phyloP scores from a whole-genome alignment of 2,888 invertebrate genomes.

The Lissocephala sabroskyi region DNA sequence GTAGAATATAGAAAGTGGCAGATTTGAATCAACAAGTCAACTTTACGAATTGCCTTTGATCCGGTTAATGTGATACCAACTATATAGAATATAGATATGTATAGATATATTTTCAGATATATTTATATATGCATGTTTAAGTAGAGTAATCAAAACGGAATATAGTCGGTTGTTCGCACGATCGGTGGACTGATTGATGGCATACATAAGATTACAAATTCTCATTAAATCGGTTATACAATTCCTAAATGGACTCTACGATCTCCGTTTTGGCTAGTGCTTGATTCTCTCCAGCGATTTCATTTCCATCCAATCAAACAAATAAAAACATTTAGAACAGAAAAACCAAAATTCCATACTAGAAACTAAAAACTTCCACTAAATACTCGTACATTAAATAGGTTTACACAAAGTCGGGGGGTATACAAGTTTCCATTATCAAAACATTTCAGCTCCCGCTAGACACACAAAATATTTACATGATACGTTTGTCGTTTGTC shows the following conservation, averaged over 20 bases:
- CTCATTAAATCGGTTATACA: too few relatives aligned
- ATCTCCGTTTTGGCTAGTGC: too few relatives aligned
- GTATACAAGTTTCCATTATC: too few relatives aligned
- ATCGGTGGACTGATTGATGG: slow-evolving; percentile 12
- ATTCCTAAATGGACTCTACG: too few relatives aligned
- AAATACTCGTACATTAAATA: slow-evolving; percentile 36
- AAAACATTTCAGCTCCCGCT: too few relatives aligned
- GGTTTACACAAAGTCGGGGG: neutral
- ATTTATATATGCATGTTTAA: neutral
- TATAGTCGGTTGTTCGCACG: neutral
- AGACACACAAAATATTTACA: too few relatives aligned
- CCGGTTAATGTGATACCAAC: slow-evolving; percentile 16
- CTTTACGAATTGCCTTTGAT: slow-evolving; percentile 1
- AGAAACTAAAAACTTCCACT: slow-evolving; percentile 28
- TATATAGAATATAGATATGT: slow-evolving; percentile 16
- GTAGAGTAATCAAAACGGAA: neutral
- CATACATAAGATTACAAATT: too few relatives aligned
- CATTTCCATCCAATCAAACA: too few relatives aligned
- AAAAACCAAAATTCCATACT: slow-evolving; percentile 30
- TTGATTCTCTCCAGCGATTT: too few relatives aligned
- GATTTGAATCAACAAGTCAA: slow-evolving; percentile 30
- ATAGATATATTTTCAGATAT: slow-evolving; percentile 3
- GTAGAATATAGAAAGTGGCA: too few relatives aligned
- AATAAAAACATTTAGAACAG: slow-evolving; percentile 16
- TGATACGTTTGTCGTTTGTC: too few relatives aligned